Percentiles rank a stretch among this genome's conserved stretches.
These are phyloP conservation scores for Mya arenaria DNA, from an alignment of 1,140 invertebrate genomes.

Conservation along the genomic window DNA sequence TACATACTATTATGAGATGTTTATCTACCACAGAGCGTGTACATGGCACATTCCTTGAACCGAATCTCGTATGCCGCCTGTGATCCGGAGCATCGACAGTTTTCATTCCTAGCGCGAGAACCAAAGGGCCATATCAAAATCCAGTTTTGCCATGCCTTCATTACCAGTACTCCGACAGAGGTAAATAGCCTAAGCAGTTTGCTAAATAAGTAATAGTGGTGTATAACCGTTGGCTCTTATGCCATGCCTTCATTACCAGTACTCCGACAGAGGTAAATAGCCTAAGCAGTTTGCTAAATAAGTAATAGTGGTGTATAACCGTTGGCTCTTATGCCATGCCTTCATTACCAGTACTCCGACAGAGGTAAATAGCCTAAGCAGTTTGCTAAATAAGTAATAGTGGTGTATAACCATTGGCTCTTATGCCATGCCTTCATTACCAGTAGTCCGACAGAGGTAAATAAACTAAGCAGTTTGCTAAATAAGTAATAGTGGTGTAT, in stretches of 20 bases:
- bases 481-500: too few relatives aligned
- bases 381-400: too few relatives aligned
- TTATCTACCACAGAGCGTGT: slow-evolving; percentile 85
- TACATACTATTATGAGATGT: too few relatives aligned
- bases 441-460: slow-evolving; percentile 89
- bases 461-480: too few relatives aligned
- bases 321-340: slow-evolving; percentile 93
- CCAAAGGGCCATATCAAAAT: slow-evolving; percentile 88
- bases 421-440: slow-evolving; percentile 93
- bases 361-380: slow-evolving; percentile 89
- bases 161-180: slow-evolving; percentile 89
- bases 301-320: too few relatives aligned
- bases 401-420: too few relatives aligned
- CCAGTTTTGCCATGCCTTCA: slow-evolving; percentile 92
- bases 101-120: slow-evolving; percentile 92
- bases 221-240: too few relatives aligned
- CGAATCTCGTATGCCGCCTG: slow-evolving; percentile 94
- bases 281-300: too few relatives aligned
- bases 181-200: too few relatives aligned
- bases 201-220: too few relatives aligned
- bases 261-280: slow-evolving; percentile 89
- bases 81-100: slow-evolving; percentile 90
- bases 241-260: slow-evolving; percentile 91
- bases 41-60: slow-evolving; percentile 92
- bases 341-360: slow-evolving; percentile 89